phyloP scores from a whole-genome alignment of 2,797 vertebrate genomes.

The Pelobates cultripes region DNA sequence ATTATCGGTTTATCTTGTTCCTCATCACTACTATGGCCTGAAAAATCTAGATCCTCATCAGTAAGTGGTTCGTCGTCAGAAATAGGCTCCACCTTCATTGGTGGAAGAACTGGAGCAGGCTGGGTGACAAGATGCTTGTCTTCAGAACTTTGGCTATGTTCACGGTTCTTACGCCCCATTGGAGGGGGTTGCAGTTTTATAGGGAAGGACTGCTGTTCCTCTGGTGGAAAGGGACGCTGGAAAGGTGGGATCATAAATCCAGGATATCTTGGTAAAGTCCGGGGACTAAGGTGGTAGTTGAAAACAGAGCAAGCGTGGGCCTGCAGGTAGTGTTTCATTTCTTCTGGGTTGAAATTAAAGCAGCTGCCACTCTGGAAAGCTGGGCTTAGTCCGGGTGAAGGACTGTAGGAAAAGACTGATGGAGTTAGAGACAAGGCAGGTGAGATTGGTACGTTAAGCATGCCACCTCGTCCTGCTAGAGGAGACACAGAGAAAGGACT shows the following conservation, averaged over 20 bases:
- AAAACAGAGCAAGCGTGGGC: conserved; percentile 77
- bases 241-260: conserved; percentile 67
- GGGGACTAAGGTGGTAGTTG: conserved; percentile 77
- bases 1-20: neutral
- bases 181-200: conserved; percentile 76
- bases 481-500: conserved; percentile 73
- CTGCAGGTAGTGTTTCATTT: conserved; percentile 80
- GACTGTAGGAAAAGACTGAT: conserved; percentile 76
- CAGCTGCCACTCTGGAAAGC: conserved; percentile 71
- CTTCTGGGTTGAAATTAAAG: conserved; percentile 78
- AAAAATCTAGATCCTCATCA: conserved; percentile 38
- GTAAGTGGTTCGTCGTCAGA: conserved; percentile 56
- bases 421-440: conserved; percentile 73
- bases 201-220: conserved; percentile 69
- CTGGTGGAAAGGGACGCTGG: conserved; percentile 64
- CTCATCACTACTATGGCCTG: conserved; percentile 1
- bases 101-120: conserved; percentile 6
- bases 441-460: conserved; percentile 71
- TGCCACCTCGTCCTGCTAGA: conserved; percentile 61
- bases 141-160: conserved; percentile 62
- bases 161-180: conserved; percentile 66
- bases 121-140: conserved; percentile 27
- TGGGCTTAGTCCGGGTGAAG: conserved; percentile 74
- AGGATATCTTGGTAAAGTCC: conserved; percentile 75
- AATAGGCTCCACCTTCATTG: conserved; percentile 66